Evolutionary conservation across 2,797 vertebrate species (phyloP), one percentile per base, ranked within the genome.

Genomic region (Threskiornis aethiopicus): DNA sequence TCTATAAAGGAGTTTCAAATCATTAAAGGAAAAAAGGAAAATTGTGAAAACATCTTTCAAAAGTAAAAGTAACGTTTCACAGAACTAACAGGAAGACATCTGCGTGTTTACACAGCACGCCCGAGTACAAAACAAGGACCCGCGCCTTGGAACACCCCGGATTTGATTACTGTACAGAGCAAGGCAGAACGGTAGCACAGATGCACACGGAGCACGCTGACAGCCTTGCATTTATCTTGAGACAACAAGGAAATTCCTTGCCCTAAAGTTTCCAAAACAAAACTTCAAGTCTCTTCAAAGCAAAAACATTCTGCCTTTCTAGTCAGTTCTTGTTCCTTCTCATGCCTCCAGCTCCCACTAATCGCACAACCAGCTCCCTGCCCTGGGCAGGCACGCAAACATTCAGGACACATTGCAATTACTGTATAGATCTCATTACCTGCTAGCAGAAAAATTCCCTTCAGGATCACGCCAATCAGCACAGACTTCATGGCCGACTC

Each of bases 401-500:
- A 80, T 41, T 52, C 95, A 75, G 90, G 79, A 88, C 93, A 75
- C 75, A 13, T 3, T 20, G 42, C 81, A 72, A 59, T 58, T 39
- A 75, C 93, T 29, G 51, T 0, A 62, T 9, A 55, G 69, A n/a
- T 58, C 92, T 80, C 70, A 16, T 97, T 98, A 98, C 98, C 98
- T 98, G 98, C 90, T 29, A 98, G 95, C 82, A 98, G 98, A 93
- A 95, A 94, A 82, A 98, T 55, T 75, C 96, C 94, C 84, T 89
- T 87, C 97, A 98, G 94, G 85, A 98, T 87, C 95, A 95, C 94
- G 26, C 96, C 51, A 80, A 96, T 91, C 87, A 97, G 90, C 90
- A 52, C 20, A n/a, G 79, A 70, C 86, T 91, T 97, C 98, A 98
- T 98, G 67, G 90, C 96, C 83, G 81, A 46, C 81, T 91, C 94